A percentile compares a stretch with the other conserved stretches of the same genome.
Evolutionary conservation across 1,140 invertebrate species (phyloP).

Genomic region (Drosophila melanica): DNA sequence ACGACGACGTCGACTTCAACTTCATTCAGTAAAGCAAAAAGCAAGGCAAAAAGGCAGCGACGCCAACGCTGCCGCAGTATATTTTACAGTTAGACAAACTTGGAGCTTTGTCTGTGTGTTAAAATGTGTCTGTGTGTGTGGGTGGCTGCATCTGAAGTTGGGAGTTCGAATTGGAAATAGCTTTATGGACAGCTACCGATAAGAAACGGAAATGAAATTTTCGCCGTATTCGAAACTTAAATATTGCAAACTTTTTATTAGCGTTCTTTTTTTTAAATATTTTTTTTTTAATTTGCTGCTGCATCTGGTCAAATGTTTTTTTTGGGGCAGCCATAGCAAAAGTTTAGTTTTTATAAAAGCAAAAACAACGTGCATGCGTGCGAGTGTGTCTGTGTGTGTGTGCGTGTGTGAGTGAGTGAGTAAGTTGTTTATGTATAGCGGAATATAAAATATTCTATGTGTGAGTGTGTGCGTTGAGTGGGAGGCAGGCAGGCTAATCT

Average conservation of each 20-base stretch:
- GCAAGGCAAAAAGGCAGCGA: slow-evolving; percentile 41
- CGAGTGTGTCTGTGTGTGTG: slow-evolving; percentile 17
- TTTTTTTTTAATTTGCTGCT: slow-evolving; percentile 7
- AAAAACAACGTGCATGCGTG: slow-evolving; percentile 29
- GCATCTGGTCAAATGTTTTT: slow-evolving; percentile 50
- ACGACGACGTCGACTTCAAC: slow-evolving; percentile 51
- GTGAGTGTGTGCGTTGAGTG: slow-evolving; percentile 8
- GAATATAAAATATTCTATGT: slow-evolving; percentile 15
- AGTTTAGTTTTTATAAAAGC: slow-evolving; percentile 38
- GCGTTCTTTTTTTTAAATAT: slow-evolving; percentile 36
- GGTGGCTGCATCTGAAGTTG: slow-evolving; percentile 27
- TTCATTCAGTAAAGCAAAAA: slow-evolving; percentile 70
- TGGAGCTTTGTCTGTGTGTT: slow-evolving; percentile 37
- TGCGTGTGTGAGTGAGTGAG: slow-evolving; percentile 18
- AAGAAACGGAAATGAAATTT: slow-evolving; percentile 70
- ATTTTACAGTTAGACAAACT: slow-evolving; percentile 76
- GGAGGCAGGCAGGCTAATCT: slow-evolving; percentile 22
- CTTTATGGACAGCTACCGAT: slow-evolving; percentile 49
- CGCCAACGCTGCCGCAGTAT: slow-evolving; percentile 54
- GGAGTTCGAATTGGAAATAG: slow-evolving; percentile 41
- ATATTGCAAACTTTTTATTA: slow-evolving; percentile 58
- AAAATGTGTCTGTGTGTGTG: slow-evolving; percentile 26
- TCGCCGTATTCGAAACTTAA: slow-evolving; percentile 63
- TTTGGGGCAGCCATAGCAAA: slow-evolving; percentile 45
- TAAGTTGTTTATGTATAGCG: slow-evolving; percentile 26